A percentile compares a stretch with the other conserved stretches of the same genome.
Evolutionary conservation across 2,888 invertebrate species (phyloP).

Genomic region (Mesoligia furuncula): DNA sequence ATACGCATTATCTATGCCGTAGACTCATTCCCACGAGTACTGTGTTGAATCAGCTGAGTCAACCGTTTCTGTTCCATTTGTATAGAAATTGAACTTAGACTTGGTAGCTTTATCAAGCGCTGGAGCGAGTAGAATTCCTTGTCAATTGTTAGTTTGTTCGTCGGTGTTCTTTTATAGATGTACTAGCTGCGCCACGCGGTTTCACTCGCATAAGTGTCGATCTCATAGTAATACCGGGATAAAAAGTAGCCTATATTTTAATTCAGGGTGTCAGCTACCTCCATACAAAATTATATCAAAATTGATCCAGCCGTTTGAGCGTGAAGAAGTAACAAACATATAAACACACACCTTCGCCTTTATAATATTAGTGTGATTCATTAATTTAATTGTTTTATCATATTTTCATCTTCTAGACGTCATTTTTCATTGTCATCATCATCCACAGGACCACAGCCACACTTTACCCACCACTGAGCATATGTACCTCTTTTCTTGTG

Average conservation of each 20-base stretch:
- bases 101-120: slow-evolving; percentile 21
- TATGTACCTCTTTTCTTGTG: neutral
- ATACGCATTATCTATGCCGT: slow-evolving; percentile 58
- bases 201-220: no score
- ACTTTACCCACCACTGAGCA: neutral
- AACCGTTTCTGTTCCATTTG: slow-evolving; percentile 44
- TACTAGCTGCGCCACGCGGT: no score
- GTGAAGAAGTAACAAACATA: no score
- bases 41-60: slow-evolving; percentile 54
- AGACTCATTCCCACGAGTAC: slow-evolving; percentile 43
- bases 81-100: slow-evolving; percentile 52
- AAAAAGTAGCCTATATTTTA: no score
- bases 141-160: slow-evolving; percentile 2
- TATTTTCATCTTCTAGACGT: neutral
- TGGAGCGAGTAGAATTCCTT: slow-evolving; percentile 8
- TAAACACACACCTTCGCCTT: no score
- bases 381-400: neutral
- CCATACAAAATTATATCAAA: no score
- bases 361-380: no score
- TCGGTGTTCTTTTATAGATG: slow-evolving; percentile 1
- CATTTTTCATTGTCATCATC: neutral
- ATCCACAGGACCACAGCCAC: no score
- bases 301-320: no score
- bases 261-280: no score
- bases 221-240: no score